Conservation (phyloP, 2,113 vertebrate species). For the Beaufortia kweichowensis region DNA sequence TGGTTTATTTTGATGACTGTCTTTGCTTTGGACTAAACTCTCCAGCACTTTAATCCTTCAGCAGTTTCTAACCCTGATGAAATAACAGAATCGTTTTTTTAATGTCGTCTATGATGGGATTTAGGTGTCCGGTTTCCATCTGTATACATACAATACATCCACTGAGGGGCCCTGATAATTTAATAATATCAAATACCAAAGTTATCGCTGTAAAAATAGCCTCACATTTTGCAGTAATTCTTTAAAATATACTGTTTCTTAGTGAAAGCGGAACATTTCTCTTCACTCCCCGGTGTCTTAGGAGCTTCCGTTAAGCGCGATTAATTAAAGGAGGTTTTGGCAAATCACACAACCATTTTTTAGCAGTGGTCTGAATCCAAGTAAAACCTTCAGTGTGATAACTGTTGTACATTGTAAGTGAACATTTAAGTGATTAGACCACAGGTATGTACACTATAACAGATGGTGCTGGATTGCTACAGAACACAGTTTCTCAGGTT, state of each 20-base stretch:
- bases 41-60: constrained; percentile 46
- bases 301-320: constrained; percentile 68
- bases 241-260: constrained; percentile 57
- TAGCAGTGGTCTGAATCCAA: constrained; percentile 57
- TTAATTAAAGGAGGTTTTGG: constrained; percentile 68
- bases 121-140: constrained; percentile 33
- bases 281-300: constrained; percentile 60
- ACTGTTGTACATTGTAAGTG: constrained; percentile 60
- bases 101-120: constrained; percentile 26
- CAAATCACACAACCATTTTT: constrained; percentile 59
- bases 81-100: constrained; percentile 43
- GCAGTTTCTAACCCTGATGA: constrained; percentile 34
- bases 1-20: constrained; percentile 54
- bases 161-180: constrained; percentile 41
- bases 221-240: constrained; percentile 53
- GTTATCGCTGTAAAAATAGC: constrained; percentile 61
- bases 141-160: constrained; percentile 38
- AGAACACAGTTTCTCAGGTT: constrained; percentile 27
- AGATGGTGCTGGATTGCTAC: constrained; percentile 35
- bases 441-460: constrained; percentile 45
- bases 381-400: constrained; percentile 63
- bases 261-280: constrained; percentile 64
- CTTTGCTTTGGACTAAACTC: constrained; percentile 52
- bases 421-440: constrained; percentile 56
- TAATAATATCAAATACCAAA: constrained; percentile 59